Percentiles rank a stretch among this genome's conserved stretches.
Conservation (phyloP, 2,113 vertebrate species). For the Connochaetes taurinus region DNA sequence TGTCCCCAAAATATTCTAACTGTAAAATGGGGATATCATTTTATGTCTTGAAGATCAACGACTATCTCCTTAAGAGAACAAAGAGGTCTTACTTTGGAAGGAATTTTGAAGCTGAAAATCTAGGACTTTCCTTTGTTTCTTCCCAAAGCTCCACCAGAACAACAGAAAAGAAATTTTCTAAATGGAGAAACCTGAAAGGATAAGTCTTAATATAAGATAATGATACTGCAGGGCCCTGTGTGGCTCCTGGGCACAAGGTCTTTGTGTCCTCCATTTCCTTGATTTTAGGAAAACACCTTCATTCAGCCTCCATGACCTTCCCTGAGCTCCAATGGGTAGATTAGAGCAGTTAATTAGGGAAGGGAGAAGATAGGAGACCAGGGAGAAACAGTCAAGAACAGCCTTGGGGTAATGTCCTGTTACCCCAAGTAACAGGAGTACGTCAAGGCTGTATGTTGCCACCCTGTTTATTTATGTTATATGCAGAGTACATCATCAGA, state of each 20-base stretch:
- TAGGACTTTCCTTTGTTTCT: not conserved
- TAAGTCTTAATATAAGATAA: not conserved
- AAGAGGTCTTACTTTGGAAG: not conserved
- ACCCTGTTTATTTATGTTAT: too few species aligned
- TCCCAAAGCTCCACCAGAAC: not conserved
- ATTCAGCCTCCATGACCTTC: not conserved
- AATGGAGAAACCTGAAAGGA: constrained; percentile 4
- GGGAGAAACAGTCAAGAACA: not conserved
- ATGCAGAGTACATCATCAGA: too few species aligned
- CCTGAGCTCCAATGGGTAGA: not conserved
- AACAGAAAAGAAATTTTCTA: not conserved
- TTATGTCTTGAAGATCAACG: constrained; percentile 23
- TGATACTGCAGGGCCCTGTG: not conserved
- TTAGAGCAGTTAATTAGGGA: not conserved
- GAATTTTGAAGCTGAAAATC: not conserved
- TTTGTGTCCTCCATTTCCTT: not conserved
- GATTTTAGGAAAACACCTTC: not conserved
- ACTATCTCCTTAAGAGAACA: not conserved
- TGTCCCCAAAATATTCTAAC: not conserved
- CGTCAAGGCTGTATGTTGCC: too few species aligned
- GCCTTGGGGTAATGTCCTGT: not conserved
- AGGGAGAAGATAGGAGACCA: not conserved
- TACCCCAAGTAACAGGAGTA: not conserved
- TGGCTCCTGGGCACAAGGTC: not conserved
- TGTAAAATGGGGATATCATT: constrained; percentile 30